Evolutionary conservation across 2,888 invertebrate species (phyloP).

Genomic region (Pharmacophagus antenor): DNA sequence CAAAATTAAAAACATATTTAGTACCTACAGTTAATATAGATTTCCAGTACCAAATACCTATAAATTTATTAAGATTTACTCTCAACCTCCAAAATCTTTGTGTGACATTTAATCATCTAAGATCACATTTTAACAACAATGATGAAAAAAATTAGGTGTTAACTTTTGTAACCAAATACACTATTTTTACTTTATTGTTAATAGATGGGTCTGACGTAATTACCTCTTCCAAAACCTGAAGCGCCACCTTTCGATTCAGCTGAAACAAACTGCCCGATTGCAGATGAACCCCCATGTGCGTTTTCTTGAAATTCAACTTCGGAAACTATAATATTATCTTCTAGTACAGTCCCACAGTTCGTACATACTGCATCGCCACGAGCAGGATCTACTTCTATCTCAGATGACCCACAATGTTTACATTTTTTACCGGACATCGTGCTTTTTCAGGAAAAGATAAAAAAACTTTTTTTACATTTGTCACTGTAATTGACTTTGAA

Average conservation of each 20-base stretch:
- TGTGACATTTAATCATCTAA: not conserved
- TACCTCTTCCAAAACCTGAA: conserved; percentile 88
- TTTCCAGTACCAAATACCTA: too few species aligned
- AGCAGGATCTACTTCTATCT: conserved; percentile 96
- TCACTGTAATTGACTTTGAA: not conserved
- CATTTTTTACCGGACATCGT: conserved; percentile 87
- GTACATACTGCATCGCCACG: conserved; percentile 98
- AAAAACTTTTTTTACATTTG: not conserved
- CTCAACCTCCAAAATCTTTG: not conserved
- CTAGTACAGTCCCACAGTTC: conserved; percentile 96
- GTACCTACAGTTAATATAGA: too few species aligned
- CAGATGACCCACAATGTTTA: conserved; percentile 92
- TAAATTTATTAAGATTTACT: too few species aligned
- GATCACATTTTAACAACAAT: too few species aligned
- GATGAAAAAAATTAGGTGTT: not conserved
- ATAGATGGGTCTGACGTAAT: not conserved
- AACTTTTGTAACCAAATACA: not conserved
- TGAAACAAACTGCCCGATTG: conserved; percentile 96
- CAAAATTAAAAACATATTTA: too few species aligned
- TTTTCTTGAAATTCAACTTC: conserved; percentile 98
- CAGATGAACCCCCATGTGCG: conserved; percentile 91
- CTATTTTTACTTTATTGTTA: not conserved
- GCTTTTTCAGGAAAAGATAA: conserved; percentile 2
- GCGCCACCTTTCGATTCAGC: conserved; percentile 93
- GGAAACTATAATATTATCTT: conserved; percentile 97